phyloP scores from a whole-genome alignment of 1,140 invertebrate genomes.

The Pentalonia nigronervosa region DNA sequence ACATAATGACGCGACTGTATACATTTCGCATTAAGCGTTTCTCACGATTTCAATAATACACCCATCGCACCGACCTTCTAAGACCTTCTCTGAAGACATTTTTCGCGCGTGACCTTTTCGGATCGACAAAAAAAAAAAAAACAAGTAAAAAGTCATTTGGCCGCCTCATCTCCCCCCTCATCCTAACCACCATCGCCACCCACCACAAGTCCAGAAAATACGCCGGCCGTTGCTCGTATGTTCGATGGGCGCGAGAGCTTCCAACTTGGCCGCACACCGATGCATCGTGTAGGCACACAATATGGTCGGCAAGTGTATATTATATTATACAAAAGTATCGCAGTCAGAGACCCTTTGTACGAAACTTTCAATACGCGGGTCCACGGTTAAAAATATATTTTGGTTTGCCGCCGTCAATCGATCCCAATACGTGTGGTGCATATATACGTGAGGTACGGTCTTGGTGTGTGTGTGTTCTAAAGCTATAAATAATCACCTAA shows the following conservation, averaged over 20 bases:
- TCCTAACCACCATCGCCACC: too few species aligned
- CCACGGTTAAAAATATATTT: not conserved
- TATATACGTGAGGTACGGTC: too few species aligned
- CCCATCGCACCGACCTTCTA: slow-evolving; percentile 15
- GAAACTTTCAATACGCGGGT: not conserved
- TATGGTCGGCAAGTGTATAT: not conserved
- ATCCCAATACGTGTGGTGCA: not conserved
- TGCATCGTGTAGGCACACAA: too few species aligned
- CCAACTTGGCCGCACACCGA: not conserved
- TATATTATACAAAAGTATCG: slow-evolving; percentile 10
- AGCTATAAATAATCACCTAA: not conserved
- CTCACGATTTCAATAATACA: not conserved
- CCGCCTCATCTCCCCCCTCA: too few species aligned
- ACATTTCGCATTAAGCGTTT: not conserved
- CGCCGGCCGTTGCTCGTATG: not conserved
- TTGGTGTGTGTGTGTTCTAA: not conserved
- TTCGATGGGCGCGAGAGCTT: not conserved
- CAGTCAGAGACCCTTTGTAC: not conserved
- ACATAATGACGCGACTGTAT: too few species aligned
- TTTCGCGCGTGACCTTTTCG: not conserved
- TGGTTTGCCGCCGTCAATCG: not conserved
- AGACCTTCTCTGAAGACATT: slow-evolving; percentile 42
- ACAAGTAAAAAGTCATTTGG: not conserved
- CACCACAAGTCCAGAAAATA: not conserved
- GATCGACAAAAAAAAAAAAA: not conserved